Evolutionary conservation across 2,888 invertebrate species (phyloP).

Genomic region (Carabus problematicus): DNA sequence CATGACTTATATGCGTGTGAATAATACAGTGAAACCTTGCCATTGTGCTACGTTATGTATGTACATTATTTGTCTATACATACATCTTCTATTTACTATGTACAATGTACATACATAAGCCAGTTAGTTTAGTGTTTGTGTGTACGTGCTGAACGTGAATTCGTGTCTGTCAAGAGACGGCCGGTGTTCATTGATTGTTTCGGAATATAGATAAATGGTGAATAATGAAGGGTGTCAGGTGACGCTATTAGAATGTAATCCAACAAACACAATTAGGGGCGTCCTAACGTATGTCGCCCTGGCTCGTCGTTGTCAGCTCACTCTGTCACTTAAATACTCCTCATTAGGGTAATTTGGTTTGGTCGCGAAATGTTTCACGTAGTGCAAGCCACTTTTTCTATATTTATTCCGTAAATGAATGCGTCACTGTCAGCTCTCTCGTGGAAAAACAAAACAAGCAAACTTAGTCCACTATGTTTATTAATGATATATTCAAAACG

Average conservation of each 20-base stretch:
- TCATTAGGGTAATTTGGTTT: slow-evolving; percentile 51
- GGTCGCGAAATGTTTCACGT: slow-evolving; percentile 37
- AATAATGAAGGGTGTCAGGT: slow-evolving; percentile 57
- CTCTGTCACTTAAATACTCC: slow-evolving; percentile 55
- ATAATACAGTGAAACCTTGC: too few relatives aligned
- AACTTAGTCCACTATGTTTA: too few relatives aligned
- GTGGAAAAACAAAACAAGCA: not conserved
- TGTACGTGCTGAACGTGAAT: slow-evolving; percentile 6
- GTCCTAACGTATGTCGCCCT: slow-evolving; percentile 53
- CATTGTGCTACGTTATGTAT: too few relatives aligned
- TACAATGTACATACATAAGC: not conserved
- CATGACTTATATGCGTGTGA: too few relatives aligned
- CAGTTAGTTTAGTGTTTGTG: not conserved
- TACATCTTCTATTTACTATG: not conserved
- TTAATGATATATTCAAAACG: too few relatives aligned
- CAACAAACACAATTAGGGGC: slow-evolving; percentile 54
- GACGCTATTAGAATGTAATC: slow-evolving; percentile 53
- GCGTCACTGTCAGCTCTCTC: slow-evolving; percentile 31
- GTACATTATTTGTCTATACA: too few relatives aligned
- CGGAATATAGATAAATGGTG: slow-evolving; percentile 52
- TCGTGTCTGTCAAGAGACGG: not conserved
- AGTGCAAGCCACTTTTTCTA: not conserved
- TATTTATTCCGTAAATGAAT: slow-evolving; percentile 12
- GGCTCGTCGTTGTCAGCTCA: slow-evolving; percentile 54
- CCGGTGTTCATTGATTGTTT: slow-evolving; percentile 41